phyloP scores from a whole-genome alignment of 2,888 invertebrate genomes.

The Toxonevra muliebris region DNA sequence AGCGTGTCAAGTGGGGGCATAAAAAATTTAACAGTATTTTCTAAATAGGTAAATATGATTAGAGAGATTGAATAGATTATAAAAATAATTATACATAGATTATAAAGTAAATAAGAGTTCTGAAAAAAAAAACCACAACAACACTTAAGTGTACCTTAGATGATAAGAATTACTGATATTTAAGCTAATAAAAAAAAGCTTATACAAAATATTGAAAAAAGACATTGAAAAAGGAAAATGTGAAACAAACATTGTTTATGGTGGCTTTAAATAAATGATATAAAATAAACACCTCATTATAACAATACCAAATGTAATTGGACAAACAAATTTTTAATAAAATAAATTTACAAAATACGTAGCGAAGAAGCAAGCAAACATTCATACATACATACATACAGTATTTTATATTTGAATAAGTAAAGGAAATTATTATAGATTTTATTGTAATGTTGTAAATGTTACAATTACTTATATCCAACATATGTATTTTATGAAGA shows the following conservation, averaged over 20 bases:
- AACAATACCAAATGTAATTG: background rate
- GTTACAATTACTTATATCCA: no score
- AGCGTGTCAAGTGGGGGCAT: background rate
- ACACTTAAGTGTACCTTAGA: conserved; percentile 19
- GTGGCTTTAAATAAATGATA: background rate
- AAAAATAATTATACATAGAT: no score
- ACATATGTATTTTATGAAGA: no score
- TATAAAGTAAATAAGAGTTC: background rate
- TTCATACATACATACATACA: no score
- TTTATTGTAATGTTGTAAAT: no score
- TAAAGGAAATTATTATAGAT: no score
- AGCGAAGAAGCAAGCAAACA: no score
- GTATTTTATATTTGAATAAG: no score
- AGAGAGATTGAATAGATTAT: background rate
- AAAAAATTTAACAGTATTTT: background rate
- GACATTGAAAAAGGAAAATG: conserved; percentile 4
- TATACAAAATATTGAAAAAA: conserved; percentile 4
- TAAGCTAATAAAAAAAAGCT: background rate
- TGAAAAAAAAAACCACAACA: background rate
- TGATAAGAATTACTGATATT: conserved; percentile 30
- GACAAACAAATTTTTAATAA: background rate
- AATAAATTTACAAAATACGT: background rate
- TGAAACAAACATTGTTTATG: background rate
- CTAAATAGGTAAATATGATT: background rate
- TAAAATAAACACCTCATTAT: background rate